Conservation (phyloP, 2,797 vertebrate genomes). For the Morelia viridis region DNA sequence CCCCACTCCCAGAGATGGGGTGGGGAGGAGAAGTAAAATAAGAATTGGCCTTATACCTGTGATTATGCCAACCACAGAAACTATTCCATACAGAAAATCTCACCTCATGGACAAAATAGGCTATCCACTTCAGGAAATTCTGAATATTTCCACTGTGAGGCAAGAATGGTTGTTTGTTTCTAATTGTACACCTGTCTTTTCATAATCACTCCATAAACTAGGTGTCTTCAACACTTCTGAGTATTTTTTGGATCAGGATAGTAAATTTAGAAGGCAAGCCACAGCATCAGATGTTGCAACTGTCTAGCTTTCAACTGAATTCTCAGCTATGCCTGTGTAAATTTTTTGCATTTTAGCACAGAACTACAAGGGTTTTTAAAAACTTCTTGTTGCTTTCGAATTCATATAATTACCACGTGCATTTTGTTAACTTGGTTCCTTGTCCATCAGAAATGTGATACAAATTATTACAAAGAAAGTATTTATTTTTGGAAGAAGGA, state of each 20-base stretch:
- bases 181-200: neutral
- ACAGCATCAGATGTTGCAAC: neutral
- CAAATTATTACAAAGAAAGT: conserved; percentile 42
- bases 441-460: conserved; percentile 38
- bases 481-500: conserved; percentile 52
- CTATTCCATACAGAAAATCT: neutral
- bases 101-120: neutral
- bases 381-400: neutral
- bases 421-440: conserved; percentile 27
- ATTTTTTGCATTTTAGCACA: conserved; percentile 24
- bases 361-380: neutral
- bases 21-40: neutral
- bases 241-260: neutral
- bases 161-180: neutral
- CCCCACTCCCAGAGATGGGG: neutral
- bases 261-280: neutral
- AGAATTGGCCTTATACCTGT: neutral
- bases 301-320: neutral
- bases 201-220: neutral
- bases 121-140: neutral
- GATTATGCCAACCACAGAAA: too few species aligned
- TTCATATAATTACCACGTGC: neutral
- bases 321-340: conserved; percentile 5
- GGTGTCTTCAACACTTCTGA: neutral
- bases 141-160: neutral